These are phyloP conservation scores for Platysteira castanea DNA, from an alignment of 2,113 vertebrate species.

Conservation along the genomic window DNA sequence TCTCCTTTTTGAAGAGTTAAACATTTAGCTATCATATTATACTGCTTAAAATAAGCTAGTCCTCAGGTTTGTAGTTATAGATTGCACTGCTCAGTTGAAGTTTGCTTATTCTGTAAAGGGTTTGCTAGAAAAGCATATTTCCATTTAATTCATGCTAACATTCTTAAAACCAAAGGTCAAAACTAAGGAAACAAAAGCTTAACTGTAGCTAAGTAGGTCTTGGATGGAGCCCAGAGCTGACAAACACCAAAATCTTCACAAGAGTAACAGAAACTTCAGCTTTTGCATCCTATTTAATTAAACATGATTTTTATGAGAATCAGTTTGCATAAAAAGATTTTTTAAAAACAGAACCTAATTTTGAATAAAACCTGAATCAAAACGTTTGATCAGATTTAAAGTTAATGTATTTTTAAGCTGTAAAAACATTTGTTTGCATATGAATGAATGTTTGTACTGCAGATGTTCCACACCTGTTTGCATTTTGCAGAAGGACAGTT, in stretches of 20 bases:
- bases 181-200: not conserved
- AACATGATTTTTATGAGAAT: not conserved
- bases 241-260: not conserved
- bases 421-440: not conserved
- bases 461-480: not conserved
- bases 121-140: not conserved
- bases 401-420: not conserved
- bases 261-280: not conserved
- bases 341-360: not conserved
- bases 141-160: not conserved
- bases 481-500: not conserved
- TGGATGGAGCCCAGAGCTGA: not conserved
- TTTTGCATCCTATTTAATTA: not conserved
- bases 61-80: not conserved
- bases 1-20: not conserved
- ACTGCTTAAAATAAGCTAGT: not conserved
- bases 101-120: not conserved
- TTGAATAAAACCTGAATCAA: not conserved
- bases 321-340: not conserved
- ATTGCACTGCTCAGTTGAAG: not conserved
- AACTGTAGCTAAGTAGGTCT: not conserved
- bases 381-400: not conserved
- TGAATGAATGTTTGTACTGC: not conserved
- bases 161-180: slow-evolving; percentile 3
- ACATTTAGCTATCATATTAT: not conserved